Evolutionary conservation across 2,113 vertebrate genomes (phyloP).

Genomic region (Pseudolaguvia tuberculata): DNA sequence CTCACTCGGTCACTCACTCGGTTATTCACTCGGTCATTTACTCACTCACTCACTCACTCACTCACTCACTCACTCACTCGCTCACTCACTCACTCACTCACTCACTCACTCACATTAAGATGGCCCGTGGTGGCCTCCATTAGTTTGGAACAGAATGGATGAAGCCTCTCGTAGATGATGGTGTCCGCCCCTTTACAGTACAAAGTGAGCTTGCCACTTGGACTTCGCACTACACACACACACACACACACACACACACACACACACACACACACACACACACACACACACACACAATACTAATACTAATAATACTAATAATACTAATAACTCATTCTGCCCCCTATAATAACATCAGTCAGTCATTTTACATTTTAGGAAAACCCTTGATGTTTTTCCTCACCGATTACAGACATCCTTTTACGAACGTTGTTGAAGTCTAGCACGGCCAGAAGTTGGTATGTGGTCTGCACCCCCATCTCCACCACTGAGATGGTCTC

Average conservation of each 20-base stretch:
- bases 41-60: constrained; percentile 50
- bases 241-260: constrained; percentile 33
- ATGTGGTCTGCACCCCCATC: constrained; percentile 75
- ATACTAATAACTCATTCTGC: too few species aligned
- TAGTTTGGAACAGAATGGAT: constrained; percentile 72
- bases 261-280: constrained; percentile 25
- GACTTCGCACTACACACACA: constrained; percentile 71
- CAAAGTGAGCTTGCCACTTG: constrained; percentile 75
- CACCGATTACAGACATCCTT: constrained; percentile 93
- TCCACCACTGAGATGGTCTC: constrained; percentile 80
- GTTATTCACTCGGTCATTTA: too few species aligned
- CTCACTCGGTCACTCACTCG: too few species aligned
- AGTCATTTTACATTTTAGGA: too few species aligned
- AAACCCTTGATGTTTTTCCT: too few species aligned
- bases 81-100: constrained; percentile 1
- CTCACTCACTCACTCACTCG: background rate
- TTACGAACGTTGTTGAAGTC: constrained; percentile 93
- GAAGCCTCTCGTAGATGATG: constrained; percentile 79
- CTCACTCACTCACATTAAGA: constrained; percentile 76
- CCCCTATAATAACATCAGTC: too few species aligned
- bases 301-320: too few species aligned
- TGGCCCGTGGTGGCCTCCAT: constrained; percentile 76
- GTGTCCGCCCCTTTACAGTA: constrained; percentile 96
- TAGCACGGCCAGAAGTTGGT: constrained; percentile 83
- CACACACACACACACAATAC: too few species aligned